These are phyloP conservation scores for Helicoverpa zea DNA, from an alignment of 1,140 invertebrate genomes.

Conservation along the genomic window DNA sequence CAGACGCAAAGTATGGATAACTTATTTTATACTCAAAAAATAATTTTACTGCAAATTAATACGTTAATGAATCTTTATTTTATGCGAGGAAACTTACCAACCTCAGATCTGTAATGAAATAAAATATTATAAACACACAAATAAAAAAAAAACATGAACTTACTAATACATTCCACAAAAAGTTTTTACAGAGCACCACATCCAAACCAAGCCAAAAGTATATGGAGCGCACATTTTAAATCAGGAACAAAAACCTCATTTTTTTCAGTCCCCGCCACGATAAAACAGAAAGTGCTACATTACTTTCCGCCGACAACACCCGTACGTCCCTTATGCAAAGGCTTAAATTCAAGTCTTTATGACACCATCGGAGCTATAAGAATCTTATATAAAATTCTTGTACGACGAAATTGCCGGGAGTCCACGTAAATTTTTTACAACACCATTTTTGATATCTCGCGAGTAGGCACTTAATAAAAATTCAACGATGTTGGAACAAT, in stretches of 20 bases:
- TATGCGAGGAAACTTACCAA: no score
- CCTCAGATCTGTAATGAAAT: no score
- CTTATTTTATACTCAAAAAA: not conserved
- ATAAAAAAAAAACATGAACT: not conserved
- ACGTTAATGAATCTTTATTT: no score
- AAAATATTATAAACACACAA: not conserved
- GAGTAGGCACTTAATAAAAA: constrained; percentile 71
- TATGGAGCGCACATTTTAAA: not conserved
- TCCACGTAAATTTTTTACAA: constrained; percentile 71
- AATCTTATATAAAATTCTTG: constrained; percentile 71
- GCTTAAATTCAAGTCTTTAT: constrained; percentile 67
- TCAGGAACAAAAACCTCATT: constrained; percentile 1
- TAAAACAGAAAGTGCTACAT: not conserved
- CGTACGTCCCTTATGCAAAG: constrained; percentile 52
- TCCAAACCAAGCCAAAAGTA: not conserved
- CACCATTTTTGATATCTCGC: constrained; percentile 56
- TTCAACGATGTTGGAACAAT: constrained; percentile 63
- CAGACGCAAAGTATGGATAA: not conserved
- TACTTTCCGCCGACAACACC: not conserved
- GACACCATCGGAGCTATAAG: constrained; percentile 62
- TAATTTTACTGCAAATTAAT: no score
- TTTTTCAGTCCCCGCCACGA: not conserved
- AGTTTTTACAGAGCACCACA: not conserved
- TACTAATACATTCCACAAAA: not conserved
- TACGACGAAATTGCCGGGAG: constrained; percentile 65